Evolutionary conservation across 2,113 vertebrate species (phyloP), one percentile per base, ranked within the genome.

Genomic region (Pteruthius melanotis): DNA sequence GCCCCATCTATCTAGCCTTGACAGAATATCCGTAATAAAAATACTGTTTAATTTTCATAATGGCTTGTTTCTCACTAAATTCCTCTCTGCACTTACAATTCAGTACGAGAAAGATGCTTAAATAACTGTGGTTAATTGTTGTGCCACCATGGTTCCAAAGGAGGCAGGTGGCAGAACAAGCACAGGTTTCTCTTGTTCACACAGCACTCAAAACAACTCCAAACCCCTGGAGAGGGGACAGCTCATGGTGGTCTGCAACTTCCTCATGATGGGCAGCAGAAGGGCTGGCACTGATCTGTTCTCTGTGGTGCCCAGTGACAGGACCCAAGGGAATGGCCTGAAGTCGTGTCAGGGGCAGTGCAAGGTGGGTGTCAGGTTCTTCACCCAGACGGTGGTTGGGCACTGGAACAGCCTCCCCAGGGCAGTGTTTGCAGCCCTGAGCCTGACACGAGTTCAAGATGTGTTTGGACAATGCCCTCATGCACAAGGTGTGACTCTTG

Each of bases 1-100:
- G 37, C 39, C 86, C 31, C 5, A 7, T 40, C 69, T 80, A 39
- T 74, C 17, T 37, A 40, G 26, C 63, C 70, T 85, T 35, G 44
- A 68, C 18, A 28, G 44, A 78, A 56, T 53, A 89, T 89, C 66
- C 52, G 10, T 30, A 97, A 96, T 94, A 83, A 97, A 96, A 93
- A 74, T 17, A 28, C 59, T 53, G 64, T 26, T 86, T 93, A 79
- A 95, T 95, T 97, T 96, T 93, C 94, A 91, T 49, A 71, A 49
- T 30, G 18, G 37, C 49, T 84, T 1, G 0, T 57, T 81, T 78
- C 57, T 94, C 24, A 5, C 35, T 81, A 1, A 22, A 7, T 69
- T 68, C 8, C 8, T 71, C 49, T 19, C 10, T n/a, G 15, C 64
- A 16, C 19, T 54, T 40, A 8, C 0, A 9, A 13, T 40, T 86